These are phyloP conservation scores for Rosalia funebris DNA, from an alignment of 2,888 invertebrate genomes.

Conservation along the genomic window DNA sequence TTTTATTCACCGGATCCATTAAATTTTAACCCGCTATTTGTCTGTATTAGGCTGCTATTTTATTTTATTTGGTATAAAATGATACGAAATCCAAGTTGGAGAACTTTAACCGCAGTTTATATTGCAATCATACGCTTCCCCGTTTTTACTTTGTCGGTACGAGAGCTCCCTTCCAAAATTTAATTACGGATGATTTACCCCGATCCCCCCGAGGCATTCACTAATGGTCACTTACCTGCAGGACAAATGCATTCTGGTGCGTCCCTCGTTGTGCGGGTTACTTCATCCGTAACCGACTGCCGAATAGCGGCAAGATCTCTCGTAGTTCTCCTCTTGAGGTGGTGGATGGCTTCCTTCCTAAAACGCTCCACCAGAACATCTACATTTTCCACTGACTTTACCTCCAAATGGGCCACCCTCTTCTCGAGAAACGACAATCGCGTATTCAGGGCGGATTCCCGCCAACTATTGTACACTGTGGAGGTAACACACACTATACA, in stretches of 20 bases:
- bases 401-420: constrained; percentile 68
- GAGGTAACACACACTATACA: constrained; percentile 73
- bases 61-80: too few species aligned
- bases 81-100: too few species aligned
- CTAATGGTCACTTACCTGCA: constrained; percentile 68
- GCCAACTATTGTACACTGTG: constrained; percentile 71
- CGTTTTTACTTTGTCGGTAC: too few species aligned
- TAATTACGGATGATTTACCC: too few species aligned
- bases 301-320: constrained; percentile 58
- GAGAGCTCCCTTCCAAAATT: too few species aligned
- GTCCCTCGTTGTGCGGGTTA: constrained; percentile 66
- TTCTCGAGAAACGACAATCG: constrained; percentile 68
- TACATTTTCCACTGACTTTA: constrained; percentile 60
- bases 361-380: constrained; percentile 68
- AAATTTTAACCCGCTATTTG: too few species aligned
- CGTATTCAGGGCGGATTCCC: constrained; percentile 68
- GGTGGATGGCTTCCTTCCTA: constrained; percentile 66
- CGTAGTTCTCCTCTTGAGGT: constrained; percentile 60
- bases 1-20: too few species aligned
- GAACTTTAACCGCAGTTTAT: too few species aligned
- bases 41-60: too few species aligned
- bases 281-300: constrained; percentile 22
- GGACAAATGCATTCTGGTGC: constrained; percentile 77
- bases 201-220: background rate
- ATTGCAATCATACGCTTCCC: too few species aligned